Percentiles rank a stretch among this genome's conserved stretches.
Conservation (phyloP, 2,797 vertebrate genomes). For the Ammospiza maritima region DNA sequence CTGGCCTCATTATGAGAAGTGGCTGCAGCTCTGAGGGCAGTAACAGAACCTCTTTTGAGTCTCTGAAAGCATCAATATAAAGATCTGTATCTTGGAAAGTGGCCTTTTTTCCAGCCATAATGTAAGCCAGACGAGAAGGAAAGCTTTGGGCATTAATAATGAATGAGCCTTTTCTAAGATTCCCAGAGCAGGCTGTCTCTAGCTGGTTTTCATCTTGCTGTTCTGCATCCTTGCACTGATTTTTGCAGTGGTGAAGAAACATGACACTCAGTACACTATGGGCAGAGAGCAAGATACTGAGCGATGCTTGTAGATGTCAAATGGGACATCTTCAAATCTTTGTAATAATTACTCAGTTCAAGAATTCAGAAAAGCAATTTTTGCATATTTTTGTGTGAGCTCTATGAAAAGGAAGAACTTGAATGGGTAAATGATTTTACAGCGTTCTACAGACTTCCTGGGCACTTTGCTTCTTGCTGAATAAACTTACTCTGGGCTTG, state of each 20-base stretch:
- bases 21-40: slow-evolving; percentile 10
- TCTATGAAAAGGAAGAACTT: background rate
- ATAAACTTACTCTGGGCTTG: background rate
- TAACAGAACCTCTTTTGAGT: slow-evolving; percentile 45
- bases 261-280: background rate
- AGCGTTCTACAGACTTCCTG: background rate
- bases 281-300: background rate
- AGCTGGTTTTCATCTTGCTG: slow-evolving; percentile 4
- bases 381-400: background rate
- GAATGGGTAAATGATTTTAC: background rate
- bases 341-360: background rate
- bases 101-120: slow-evolving; percentile 51
- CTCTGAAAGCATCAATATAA: slow-evolving; percentile 61
- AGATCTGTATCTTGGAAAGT: slow-evolving; percentile 63
- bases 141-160: slow-evolving; percentile 63
- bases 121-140: slow-evolving; percentile 35
- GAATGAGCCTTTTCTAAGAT: slow-evolving; percentile 56
- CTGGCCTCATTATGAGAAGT: slow-evolving; percentile 20
- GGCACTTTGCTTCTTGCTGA: background rate
- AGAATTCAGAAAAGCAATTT: background rate
- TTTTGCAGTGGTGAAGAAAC: slow-evolving; percentile 31
- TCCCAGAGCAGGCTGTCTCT: background rate
- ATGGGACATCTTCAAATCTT: background rate
- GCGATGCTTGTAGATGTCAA: background rate
- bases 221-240: slow-evolving; percentile 44